These are phyloP conservation scores for Trogon melanurus DNA, from an alignment of 2,113 vertebrate species.

Conservation along the genomic window DNA sequence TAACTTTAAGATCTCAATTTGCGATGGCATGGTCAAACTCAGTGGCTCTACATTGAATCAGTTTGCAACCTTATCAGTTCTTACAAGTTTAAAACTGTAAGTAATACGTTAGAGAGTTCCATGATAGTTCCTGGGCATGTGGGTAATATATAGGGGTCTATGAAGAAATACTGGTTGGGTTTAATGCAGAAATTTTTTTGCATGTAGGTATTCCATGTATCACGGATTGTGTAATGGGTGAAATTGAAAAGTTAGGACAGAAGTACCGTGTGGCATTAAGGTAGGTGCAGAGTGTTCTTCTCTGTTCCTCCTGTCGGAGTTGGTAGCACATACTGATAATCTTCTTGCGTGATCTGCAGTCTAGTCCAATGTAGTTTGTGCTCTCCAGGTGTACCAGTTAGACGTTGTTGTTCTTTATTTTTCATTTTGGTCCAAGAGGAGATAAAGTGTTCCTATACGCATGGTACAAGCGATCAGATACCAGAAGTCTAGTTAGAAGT, in stretches of 20 bases:
- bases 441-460: background rate
- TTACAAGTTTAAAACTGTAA: background rate
- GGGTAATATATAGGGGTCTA: background rate
- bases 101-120: background rate
- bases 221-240: conserved; percentile 98
- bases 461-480: background rate
- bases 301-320: background rate
- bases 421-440: background rate
- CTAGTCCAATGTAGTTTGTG: accelerated
- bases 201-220: conserved; percentile 93
- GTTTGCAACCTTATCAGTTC: background rate
- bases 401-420: background rate
- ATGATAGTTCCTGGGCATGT: background rate
- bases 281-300: conserved; percentile 66
- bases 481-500: background rate
- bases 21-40: background rate
- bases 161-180: background rate
- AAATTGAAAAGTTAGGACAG: conserved; percentile 97
- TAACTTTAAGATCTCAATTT: background rate
- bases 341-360: background rate
- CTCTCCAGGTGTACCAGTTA: background rate
- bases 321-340: background rate
- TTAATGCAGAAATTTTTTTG: background rate
- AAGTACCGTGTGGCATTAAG: conserved; percentile 95
- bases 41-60: background rate